Conservation (phyloP, 2,113 vertebrate species). For the Diphyllodes magnificus region DNA sequence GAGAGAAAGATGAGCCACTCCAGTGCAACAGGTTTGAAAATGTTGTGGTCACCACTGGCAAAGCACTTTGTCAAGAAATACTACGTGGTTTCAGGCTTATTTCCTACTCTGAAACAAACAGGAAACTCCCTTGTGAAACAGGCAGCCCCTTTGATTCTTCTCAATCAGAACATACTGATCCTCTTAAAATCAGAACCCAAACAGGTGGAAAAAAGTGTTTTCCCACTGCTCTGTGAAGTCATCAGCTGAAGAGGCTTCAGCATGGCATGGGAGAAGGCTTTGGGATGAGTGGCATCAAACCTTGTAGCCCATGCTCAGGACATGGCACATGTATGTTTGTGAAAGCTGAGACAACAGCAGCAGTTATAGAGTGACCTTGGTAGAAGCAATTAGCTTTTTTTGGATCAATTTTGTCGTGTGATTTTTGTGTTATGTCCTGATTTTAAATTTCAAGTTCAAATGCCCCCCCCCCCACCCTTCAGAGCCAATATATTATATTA, state of each 20-base stretch:
- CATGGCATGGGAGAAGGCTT: not conserved
- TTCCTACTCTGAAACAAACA: not conserved
- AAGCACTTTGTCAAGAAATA: not conserved
- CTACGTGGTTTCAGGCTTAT: not conserved
- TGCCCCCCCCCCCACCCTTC: not conserved
- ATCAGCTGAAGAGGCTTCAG: not conserved
- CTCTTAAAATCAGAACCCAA: not conserved
- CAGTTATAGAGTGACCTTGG: not conserved
- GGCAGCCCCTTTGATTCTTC: not conserved
- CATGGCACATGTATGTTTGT: accelerated
- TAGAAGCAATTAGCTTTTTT: not conserved
- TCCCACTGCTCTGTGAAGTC: not conserved
- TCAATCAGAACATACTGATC: not conserved
- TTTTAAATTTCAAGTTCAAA: not conserved
- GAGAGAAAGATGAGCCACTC: not conserved
- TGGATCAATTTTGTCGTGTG: not conserved
- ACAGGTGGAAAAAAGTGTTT: not conserved
- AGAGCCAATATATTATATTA: not conserved
- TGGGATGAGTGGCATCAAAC: not conserved
- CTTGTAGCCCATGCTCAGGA: not conserved
- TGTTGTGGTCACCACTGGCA: not conserved
- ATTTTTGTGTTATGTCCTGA: not conserved
- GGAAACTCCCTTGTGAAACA: not conserved
- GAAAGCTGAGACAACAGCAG: not conserved
- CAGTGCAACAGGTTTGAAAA: not conserved